Conservation (phyloP, 1,140 invertebrate genomes). For the Manduca sexta region DNA sequence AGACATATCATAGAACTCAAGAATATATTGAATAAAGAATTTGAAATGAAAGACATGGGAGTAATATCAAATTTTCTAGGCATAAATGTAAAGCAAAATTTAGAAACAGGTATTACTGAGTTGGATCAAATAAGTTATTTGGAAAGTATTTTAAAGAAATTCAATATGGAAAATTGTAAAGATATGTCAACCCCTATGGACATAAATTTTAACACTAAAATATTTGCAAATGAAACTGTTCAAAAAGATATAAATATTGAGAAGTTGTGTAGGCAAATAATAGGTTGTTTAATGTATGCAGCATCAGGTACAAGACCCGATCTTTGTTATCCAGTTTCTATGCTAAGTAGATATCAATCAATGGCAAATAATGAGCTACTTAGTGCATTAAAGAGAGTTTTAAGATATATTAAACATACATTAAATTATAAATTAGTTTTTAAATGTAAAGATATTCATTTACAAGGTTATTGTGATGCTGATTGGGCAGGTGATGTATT, state of each 20-base stretch:
- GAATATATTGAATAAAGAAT: constrained; percentile 35
- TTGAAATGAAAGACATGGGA: constrained; percentile 56
- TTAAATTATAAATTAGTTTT: constrained; percentile 30
- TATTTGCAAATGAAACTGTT: too few relatives aligned
- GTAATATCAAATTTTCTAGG: too few relatives aligned
- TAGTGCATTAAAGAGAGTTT: constrained; percentile 24
- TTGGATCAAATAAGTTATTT: too few relatives aligned
- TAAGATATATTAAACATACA: constrained; percentile 27
- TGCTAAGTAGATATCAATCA: too few relatives aligned
- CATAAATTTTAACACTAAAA: too few relatives aligned
- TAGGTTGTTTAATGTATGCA: constrained; percentile 31
- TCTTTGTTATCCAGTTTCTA: constrained; percentile 23
- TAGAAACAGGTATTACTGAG: too few relatives aligned
- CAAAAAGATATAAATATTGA: too few relatives aligned
- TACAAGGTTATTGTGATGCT: constrained; percentile 38
- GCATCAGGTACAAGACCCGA: constrained; percentile 33
- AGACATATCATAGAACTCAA: constrained; percentile 27
- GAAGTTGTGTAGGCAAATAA: constrained; percentile 25
- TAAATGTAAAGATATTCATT: constrained; percentile 16
- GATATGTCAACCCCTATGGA: too few relatives aligned
- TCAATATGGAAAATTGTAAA: too few relatives aligned
- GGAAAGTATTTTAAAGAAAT: too few relatives aligned
- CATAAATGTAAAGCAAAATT: too few relatives aligned
- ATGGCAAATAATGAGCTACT: constrained; percentile 19
- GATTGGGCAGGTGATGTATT: constrained; percentile 21